Evolutionary conservation across 2,797 vertebrate species (phyloP), one percentile per base, ranked within the genome.

Genomic region (Darevskia mixta): DNA sequence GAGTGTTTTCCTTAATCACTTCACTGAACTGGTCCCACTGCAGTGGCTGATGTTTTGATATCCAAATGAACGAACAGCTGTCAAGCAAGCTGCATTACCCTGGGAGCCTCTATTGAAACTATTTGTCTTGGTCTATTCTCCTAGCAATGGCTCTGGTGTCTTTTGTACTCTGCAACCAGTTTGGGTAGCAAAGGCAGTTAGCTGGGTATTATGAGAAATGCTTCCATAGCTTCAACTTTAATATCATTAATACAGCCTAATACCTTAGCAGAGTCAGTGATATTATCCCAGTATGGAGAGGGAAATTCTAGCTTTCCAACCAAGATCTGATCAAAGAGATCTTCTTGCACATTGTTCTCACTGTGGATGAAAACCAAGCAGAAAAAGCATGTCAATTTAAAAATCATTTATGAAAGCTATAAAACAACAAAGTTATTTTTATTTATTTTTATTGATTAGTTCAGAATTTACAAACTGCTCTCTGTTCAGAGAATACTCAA

Each of bases 281-380:
- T 98, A 96, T 98, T 98, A 96, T 99, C 98, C 99, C 99, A 99
- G 95, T 99, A 99, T 15, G 99, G 98, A 90, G 98, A 98, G 66
- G 99, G 99, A 90, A 98, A 99, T 90, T 99, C 98, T 92, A 99
- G 96, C 83, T 95, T 98, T 23, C 99, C 99, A 67, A 97, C 95
- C 55, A 99, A 97, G 94, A 99, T 99, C 97, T 99, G 99, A 93
- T 99, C 98, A 88, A 99, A 99, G 93, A 99, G 97, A 90, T 99
- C 99, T 95, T 99, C 99, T 91, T 99, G 99, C 71, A 97, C 97
- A 92, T 99, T 98, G 94, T 97, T 98, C 93, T 99, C 99, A 96
- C 99, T 99, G 85, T 17, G 83, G 87, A 93, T 83, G n/a, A 92
- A 83, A 3, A 89, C 25, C 41, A 89, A 90, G 69, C n/a, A 8